Evolutionary conservation across 1,140 invertebrate species (phyloP).

Genomic region (Tetramorium alpestre): DNA sequence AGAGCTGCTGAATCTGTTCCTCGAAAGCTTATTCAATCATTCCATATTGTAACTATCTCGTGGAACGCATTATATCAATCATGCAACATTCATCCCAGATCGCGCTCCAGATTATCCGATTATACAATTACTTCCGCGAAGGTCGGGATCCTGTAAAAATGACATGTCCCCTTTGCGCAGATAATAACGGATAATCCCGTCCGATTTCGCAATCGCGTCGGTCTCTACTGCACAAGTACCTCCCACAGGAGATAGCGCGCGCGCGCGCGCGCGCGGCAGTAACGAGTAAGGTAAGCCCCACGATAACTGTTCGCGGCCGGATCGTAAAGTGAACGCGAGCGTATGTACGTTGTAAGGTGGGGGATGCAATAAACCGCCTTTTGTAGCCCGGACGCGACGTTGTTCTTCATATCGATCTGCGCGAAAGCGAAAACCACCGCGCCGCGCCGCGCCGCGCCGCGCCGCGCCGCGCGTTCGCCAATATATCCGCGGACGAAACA

Average conservation of each 20-base stretch:
- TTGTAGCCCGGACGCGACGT: slow-evolving; percentile 3
- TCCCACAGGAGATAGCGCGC: neutral
- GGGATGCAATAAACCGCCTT: neutral
- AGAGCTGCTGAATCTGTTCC: neutral
- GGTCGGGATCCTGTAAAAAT: neutral
- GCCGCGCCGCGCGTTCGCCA: neutral
- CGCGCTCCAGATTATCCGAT: neutral
- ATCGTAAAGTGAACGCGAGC: slow-evolving; percentile 23
- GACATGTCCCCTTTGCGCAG: neutral
- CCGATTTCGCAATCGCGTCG: neutral
- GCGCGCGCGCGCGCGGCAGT: neutral
- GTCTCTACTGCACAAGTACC: neutral
- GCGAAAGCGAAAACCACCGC: slow-evolving; percentile 40
- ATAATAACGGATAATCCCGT: neutral
- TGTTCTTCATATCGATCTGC: slow-evolving; percentile 34
- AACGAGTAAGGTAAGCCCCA: neutral
- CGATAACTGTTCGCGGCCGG: slow-evolving; percentile 4
- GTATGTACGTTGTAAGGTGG: neutral
- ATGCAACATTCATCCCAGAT: neutral
- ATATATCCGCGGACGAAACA: slow-evolving; percentile 57
- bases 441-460: neutral
- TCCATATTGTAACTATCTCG: neutral
- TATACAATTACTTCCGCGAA: neutral
- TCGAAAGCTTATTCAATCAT: neutral
- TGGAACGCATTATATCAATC: neutral